Conservation (phyloP, 2,888 invertebrate genomes). For the Invenusta paracnida region DNA sequence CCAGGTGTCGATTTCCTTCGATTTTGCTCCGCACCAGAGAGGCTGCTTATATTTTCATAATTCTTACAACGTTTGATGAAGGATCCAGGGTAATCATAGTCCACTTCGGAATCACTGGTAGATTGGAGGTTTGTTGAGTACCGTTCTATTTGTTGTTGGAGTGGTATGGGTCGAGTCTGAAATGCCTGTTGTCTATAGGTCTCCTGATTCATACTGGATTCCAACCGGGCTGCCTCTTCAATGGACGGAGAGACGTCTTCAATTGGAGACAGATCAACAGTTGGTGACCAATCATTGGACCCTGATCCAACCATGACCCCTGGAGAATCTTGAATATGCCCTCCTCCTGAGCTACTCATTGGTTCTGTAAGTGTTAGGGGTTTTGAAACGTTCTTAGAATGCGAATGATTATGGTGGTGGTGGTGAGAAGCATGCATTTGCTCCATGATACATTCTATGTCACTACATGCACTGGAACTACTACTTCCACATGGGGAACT, state of each 20-base stretch:
- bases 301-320: background rate
- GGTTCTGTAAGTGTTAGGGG: background rate
- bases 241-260: background rate
- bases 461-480: background rate
- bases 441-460: background rate
- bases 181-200: background rate
- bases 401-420: background rate
- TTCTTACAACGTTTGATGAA: constrained; percentile 11
- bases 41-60: constrained; percentile 6
- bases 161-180: background rate
- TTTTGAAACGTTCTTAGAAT: background rate
- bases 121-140: background rate
- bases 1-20: background rate
- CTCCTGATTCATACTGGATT: background rate
- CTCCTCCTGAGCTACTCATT: background rate
- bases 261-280: background rate
- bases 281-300: background rate
- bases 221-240: background rate
- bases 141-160: background rate
- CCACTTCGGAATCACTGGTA: background rate
- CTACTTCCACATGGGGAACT: background rate
- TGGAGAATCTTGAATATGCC: background rate
- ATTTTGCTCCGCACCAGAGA: background rate
- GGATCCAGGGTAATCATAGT: background rate
- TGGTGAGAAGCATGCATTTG: background rate